Evolutionary conservation across 2,888 invertebrate species (phyloP), one percentile per base, ranked within the genome.

Genomic region (Lithophane socia): DNA sequence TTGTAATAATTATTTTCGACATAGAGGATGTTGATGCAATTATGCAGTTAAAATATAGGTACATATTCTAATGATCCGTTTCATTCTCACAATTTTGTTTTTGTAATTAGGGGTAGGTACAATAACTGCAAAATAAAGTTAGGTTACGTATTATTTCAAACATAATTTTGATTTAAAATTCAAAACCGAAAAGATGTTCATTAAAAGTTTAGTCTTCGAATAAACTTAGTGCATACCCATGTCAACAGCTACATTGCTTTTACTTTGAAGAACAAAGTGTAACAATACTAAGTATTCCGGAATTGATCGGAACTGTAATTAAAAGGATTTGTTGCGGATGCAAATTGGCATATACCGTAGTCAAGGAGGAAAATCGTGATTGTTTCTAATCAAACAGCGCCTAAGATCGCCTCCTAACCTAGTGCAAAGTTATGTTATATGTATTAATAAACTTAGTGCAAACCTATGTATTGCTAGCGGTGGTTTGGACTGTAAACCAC

Each of bases 271-370:
- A n/a, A n/a, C n/a, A n/a, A n/a, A n/a, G n/a, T n/a, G n/a, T n/a
- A n/a, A n/a, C n/a, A n/a, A n/a, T 67, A 4, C 13, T 44, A 2
- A 56, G 37, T 37, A 37, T 37, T 56, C 13, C 13, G 13, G 71
- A 42, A 77, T 49, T 63, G 54, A 77, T 79, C 13, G 24, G 42
- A 79, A 79, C 21, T 54, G 24, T 47, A 63, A 69, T 79, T 79
- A 70, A 63, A 70, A 37, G 21, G 78, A 69, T 37, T 61, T 16
- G 44, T 58, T 61, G 18, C 2, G 21, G 47, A 18, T 76, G 16
- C 16, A 29, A 54, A 44, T 56, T 44, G 8, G 42, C 13, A 10
- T 24, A 37, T 37, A 29, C 10, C 10, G 54, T 69, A 9, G 52
- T 24, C 4, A 24, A 24, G 0, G 12, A 47, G 8, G 37, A 2